Evolutionary conservation across 2,797 vertebrate genomes (phyloP).

Genomic region (Trachops cirrhosus): DNA sequence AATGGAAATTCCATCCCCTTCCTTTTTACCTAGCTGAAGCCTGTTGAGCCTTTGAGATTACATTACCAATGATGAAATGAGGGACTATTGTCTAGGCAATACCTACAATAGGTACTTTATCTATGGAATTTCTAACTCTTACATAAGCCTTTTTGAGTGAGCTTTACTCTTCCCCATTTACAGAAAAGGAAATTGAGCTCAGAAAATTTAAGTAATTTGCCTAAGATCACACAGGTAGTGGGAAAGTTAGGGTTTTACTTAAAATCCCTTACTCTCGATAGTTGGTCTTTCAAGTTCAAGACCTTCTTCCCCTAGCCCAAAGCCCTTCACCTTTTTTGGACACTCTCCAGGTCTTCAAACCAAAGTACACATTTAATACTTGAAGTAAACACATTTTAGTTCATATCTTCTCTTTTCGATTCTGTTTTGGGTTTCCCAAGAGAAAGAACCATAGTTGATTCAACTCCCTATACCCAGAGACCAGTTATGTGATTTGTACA

Average conservation of each 20-base stretch:
- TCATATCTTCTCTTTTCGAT: background rate
- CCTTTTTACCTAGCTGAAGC: background rate
- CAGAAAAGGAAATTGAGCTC: background rate
- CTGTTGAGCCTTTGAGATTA: background rate
- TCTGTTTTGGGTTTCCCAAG: background rate
- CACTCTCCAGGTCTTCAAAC: background rate
- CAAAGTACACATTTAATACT: conserved; percentile 3
- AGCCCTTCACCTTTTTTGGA: background rate
- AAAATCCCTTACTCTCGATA: background rate
- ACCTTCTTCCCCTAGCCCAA: background rate
- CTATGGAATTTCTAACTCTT: background rate
- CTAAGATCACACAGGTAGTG: conserved; percentile 1
- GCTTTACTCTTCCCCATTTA: background rate
- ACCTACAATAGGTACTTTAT: background rate
- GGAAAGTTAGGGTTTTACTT: background rate
- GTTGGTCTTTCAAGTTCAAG: conserved; percentile 23
- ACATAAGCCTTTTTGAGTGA: background rate
- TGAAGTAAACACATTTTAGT: background rate
- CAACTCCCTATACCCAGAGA: background rate
- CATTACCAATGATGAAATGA: background rate
- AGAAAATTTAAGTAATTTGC: background rate
- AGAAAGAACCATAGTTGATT: conserved; percentile 27
- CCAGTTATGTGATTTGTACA: conserved; percentile 35
- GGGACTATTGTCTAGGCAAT: background rate
- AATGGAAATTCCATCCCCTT: background rate